Evolutionary conservation across 2,113 vertebrate species (phyloP).

Genomic region (Ariopsis seemanni): DNA sequence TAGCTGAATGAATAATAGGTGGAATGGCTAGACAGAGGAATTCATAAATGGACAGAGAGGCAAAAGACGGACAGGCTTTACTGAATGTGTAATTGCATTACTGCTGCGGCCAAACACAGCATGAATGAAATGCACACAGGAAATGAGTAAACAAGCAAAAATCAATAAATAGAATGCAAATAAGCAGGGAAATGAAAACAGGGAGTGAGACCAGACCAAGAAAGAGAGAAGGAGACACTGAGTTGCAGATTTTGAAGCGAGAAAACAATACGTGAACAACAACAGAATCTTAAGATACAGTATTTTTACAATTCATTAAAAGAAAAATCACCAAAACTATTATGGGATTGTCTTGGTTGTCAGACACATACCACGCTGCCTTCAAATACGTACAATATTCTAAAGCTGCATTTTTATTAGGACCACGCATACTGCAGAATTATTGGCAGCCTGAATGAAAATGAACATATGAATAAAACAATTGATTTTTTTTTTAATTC

Average conservation of each 20-base stretch:
- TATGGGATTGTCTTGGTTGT: not conserved
- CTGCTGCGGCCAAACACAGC: not conserved
- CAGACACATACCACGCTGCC: not conserved
- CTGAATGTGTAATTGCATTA: not conserved
- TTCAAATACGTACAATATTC: not conserved
- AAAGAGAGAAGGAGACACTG: not conserved
- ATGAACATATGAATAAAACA: not conserved
- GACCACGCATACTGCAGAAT: not conserved
- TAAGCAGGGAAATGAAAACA: not conserved
- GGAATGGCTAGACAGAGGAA: not conserved
- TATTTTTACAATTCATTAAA: not conserved
- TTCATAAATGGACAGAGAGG: not conserved
- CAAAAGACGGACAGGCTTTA: slow-evolving; percentile 1
- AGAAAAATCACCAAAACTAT: not conserved
- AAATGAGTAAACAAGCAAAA: not conserved
- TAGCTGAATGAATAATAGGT: not conserved
- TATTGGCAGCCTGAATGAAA: not conserved
- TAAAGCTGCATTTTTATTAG: not conserved
- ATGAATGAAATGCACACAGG: not conserved
- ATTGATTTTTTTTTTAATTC: not conserved
- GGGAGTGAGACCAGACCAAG: not conserved
- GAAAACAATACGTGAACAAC: not conserved
- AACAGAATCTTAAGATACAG: not conserved
- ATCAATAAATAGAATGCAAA: not conserved
- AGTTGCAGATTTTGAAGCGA: not conserved